A percentile compares a stretch with the other conserved stretches of the same genome.
Evolutionary conservation across 2,888 invertebrate genomes (phyloP).

Genomic region (Dasysyrphus tricinctus): DNA sequence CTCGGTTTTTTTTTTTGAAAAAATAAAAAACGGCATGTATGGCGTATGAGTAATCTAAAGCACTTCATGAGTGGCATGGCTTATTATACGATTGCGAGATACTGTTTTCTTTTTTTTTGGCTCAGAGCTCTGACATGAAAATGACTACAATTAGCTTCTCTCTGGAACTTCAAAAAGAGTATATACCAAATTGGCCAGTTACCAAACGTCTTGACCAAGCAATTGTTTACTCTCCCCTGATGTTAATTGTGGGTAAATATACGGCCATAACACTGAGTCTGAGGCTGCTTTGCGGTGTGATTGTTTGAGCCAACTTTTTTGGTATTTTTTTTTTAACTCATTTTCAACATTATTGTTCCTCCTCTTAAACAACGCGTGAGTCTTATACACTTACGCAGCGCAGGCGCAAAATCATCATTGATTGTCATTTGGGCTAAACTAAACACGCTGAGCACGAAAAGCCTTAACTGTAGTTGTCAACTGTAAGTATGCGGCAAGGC

Average conservation of each 20-base stretch:
- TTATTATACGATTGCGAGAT: constrained; percentile 43
- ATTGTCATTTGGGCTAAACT: constrained; percentile 19
- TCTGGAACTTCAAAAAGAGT: constrained; percentile 3
- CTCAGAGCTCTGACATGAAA: constrained; percentile 55
- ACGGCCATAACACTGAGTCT: background rate
- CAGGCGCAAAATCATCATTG: constrained; percentile 20
- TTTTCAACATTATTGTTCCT: background rate
- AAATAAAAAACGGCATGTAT: background rate
- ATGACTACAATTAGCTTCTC: constrained; percentile 53
- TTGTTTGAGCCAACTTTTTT: constrained; percentile 9
- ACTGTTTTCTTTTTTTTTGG: constrained; percentile 62
- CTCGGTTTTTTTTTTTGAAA: constrained; percentile 40
- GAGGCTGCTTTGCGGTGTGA: constrained; percentile 8
- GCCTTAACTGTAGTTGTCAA: constrained; percentile 8
- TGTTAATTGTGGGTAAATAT: constrained; percentile 50
- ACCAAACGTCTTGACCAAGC: constrained; percentile 45
- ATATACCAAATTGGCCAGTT: constrained; percentile 38
- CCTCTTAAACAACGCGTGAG: constrained; percentile 6
- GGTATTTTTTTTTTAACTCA: background rate
- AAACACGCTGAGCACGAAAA: constrained; percentile 5
- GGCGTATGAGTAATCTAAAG: constrained; percentile 37
- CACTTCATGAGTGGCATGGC: constrained; percentile 7
- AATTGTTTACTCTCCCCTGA: constrained; percentile 52
- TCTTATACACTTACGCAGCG: constrained; percentile 22
- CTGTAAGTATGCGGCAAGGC: too few species aligned